phyloP scores from a whole-genome alignment of 2,888 invertebrate genomes.

The Meteorus cinctellus region DNA sequence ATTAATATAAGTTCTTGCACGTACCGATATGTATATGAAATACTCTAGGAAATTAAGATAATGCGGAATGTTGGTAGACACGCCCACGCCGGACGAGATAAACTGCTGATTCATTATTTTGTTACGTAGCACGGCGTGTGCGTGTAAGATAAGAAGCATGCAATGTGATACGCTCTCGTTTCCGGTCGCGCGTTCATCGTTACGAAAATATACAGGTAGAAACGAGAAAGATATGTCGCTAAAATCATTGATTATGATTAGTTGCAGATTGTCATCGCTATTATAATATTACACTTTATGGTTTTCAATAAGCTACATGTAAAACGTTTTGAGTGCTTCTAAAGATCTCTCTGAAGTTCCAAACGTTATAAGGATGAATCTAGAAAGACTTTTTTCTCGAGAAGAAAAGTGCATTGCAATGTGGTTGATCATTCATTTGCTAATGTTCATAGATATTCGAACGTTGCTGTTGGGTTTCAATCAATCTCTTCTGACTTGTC shows the following conservation, averaged over 20 bases:
- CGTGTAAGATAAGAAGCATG: constrained; percentile 59
- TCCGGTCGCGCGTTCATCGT: constrained; percentile 36
- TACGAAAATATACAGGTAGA: not conserved
- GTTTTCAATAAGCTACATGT: too few species aligned
- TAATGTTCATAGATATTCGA: too few species aligned
- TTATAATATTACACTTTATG: too few species aligned
- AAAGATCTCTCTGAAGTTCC: too few species aligned
- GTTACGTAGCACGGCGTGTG: constrained; percentile 56
- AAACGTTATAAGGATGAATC: too few species aligned
- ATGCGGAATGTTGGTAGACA: constrained; percentile 59
- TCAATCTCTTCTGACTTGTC: too few species aligned
- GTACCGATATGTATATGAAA: constrained; percentile 24
- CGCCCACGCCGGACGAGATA: constrained; percentile 56
- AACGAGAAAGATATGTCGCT: not conserved
- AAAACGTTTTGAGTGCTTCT: too few species aligned
- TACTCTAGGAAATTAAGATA: constrained; percentile 58
- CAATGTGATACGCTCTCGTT: constrained; percentile 52
- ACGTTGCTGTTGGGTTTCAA: too few species aligned
- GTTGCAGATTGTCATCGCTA: too few species aligned
- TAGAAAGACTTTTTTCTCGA: too few species aligned
- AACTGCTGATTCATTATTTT: constrained; percentile 67
- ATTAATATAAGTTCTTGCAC: not conserved
- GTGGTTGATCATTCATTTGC: too few species aligned
- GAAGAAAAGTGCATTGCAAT: too few species aligned
- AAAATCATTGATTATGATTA: not conserved